A percentile compares a stretch with the other conserved stretches of the same genome.
These are phyloP conservation scores for Paralichthys olivaceus DNA, from an alignment of 2,113 vertebrate species.

Conservation along the genomic window DNA sequence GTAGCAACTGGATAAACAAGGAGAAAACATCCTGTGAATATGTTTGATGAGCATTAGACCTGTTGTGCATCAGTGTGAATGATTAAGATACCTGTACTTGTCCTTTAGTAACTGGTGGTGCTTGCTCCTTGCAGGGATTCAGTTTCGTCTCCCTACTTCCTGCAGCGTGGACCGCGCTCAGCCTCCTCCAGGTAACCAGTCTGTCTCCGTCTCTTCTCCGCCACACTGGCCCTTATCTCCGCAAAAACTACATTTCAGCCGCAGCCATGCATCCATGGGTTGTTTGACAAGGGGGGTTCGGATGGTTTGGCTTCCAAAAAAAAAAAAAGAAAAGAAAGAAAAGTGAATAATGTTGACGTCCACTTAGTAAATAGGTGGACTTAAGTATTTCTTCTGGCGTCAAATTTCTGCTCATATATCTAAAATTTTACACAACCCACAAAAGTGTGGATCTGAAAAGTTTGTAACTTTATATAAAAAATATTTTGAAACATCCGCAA, in stretches of 20 bases:
- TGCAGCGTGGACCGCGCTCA: conserved; percentile 84
- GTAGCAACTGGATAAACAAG: conserved; percentile 1
- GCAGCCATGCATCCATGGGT: conserved; percentile 48
- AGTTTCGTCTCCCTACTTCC: conserved; percentile 86
- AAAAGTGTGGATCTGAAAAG: too few species aligned
- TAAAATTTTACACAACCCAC: too few species aligned
- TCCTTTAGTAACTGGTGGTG: conserved; percentile 60
- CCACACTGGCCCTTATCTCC: conserved; percentile 20
- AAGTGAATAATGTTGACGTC: neutral
- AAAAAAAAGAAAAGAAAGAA: neutral
- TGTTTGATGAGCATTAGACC: conserved; percentile 6
- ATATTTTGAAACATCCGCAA: too few species aligned
- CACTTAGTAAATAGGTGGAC: too few species aligned
- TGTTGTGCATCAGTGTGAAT: conserved; percentile 24
- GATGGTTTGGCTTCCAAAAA: too few species aligned
- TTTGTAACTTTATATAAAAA: too few species aligned
- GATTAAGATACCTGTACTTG: conserved; percentile 21
- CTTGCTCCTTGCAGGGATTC: conserved; percentile 84
- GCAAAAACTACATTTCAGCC: conserved; percentile 50
- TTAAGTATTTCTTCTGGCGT: too few species aligned
- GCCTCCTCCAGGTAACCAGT: conserved; percentile 79
- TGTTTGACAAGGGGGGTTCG: neutral
- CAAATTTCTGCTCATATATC: too few species aligned
- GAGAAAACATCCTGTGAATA: neutral
- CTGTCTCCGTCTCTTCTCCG: neutral